Evolutionary conservation across 2,888 invertebrate genomes (phyloP).

Genomic region (Pterostichus madidus): DNA sequence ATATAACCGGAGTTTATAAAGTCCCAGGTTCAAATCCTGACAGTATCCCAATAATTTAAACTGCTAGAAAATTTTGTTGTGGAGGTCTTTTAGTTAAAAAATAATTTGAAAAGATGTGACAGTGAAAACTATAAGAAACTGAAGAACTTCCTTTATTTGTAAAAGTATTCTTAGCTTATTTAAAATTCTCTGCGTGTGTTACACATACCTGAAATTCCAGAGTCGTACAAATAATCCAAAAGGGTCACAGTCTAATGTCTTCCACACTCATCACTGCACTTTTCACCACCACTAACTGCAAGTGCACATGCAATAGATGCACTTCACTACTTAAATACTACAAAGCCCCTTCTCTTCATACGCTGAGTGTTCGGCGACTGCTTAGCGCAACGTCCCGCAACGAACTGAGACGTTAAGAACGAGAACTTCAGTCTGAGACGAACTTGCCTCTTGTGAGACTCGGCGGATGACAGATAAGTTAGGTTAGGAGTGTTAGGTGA

Average conservation of each 20-base stretch:
- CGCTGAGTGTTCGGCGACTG: slow-evolving; percentile 15
- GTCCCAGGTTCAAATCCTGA: too few species aligned
- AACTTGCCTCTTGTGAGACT: background rate
- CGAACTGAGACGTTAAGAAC: slow-evolving; percentile 9
- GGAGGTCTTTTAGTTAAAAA: too few species aligned
- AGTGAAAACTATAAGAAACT: too few species aligned
- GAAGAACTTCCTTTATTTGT: too few species aligned
- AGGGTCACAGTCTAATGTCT: background rate
- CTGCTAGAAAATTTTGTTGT: too few species aligned
- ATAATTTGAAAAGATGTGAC: too few species aligned
- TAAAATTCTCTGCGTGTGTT: too few species aligned
- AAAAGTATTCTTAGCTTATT: too few species aligned
- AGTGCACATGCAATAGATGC: slow-evolving; percentile 3
- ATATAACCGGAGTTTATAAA: too few species aligned
- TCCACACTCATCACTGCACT: slow-evolving; percentile 37
- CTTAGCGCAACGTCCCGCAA: slow-evolving; percentile 21
- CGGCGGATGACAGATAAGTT: background rate
- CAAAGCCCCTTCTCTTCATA: background rate
- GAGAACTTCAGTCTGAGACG: background rate
- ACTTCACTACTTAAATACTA: slow-evolving; percentile 11
- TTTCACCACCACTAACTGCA: slow-evolving; percentile 3
- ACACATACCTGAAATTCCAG: too few species aligned
- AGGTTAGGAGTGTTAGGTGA: background rate
- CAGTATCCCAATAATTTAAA: too few species aligned
- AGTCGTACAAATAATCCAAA: slow-evolving; percentile 28